Evolutionary conservation across 2,113 vertebrate genomes (phyloP).

Genomic region (Lycaon pictus): DNA sequence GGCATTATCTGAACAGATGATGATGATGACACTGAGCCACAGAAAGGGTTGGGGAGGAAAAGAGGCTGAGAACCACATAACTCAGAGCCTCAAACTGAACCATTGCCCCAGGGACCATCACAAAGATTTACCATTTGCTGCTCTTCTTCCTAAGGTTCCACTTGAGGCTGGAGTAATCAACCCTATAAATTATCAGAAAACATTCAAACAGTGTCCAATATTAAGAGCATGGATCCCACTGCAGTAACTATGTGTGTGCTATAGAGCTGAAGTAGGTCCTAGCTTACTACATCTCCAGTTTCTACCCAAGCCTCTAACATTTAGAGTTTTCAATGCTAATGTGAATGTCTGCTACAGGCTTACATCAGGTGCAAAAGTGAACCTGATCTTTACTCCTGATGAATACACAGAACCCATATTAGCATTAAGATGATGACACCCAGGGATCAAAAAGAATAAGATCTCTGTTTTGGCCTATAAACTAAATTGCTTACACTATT

Average conservation of each 20-base stretch:
- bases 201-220: constrained; percentile 40
- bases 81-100: constrained; percentile 68
- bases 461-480: constrained; percentile 22
- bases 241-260: constrained; percentile 41
- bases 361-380: constrained; percentile 53
- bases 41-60: constrained; percentile 21
- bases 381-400: constrained; percentile 34
- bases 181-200: constrained; percentile 53
- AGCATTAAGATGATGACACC: constrained; percentile 41
- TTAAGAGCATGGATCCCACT: constrained; percentile 33
- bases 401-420: constrained; percentile 48
- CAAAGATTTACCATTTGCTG: constrained; percentile 63
- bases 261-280: background rate
- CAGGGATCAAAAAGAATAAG: constrained; percentile 42
- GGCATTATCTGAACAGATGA: constrained; percentile 66
- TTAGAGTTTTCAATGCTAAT: constrained; percentile 30
- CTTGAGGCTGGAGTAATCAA: constrained; percentile 61
- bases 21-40: constrained; percentile 37
- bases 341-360: constrained; percentile 53
- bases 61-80: constrained; percentile 66
- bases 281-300: background rate
- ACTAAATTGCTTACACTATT: background rate
- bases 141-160: background rate
- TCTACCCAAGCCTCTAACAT: constrained; percentile 52
- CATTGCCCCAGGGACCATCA: constrained; percentile 45